Percentiles rank a stretch among this genome's conserved stretches.
These are phyloP conservation scores for Orycteropus afer DNA, from an alignment of 2,113 vertebrate genomes.

Conservation along the genomic window DNA sequence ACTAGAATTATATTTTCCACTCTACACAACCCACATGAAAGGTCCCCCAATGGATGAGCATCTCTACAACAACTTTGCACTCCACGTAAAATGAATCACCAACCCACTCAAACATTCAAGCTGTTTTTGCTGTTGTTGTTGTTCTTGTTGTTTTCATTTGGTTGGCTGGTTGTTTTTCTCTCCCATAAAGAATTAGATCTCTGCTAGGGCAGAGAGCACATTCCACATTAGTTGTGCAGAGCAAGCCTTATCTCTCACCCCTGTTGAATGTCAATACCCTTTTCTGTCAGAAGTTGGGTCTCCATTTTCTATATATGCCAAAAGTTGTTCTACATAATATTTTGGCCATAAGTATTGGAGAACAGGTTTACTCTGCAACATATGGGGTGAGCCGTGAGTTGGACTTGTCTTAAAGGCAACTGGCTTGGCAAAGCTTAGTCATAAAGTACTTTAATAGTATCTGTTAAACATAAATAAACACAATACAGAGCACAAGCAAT, in stretches of 20 bases:
- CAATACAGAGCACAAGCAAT: background rate
- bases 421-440: background rate
- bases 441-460: background rate
- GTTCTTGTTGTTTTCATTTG: background rate
- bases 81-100: background rate
- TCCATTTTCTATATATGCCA: background rate
- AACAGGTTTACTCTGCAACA: background rate
- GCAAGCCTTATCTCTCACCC: background rate
- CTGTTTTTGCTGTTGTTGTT: background rate
- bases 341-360: background rate
- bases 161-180: too few species aligned
- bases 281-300: background rate
- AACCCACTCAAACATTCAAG: background rate
- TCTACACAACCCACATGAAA: background rate
- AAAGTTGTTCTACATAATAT: background rate
- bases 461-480: background rate
- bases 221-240: background rate
- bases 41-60: background rate
- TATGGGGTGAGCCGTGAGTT: background rate
- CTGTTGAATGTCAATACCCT: background rate
- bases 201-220: background rate
- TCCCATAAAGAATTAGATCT: background rate
- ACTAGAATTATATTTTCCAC: background rate
- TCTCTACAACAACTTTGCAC: background rate
- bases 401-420: background rate